Conservation (phyloP, 2,888 invertebrate genomes). For the Drosophila lacicola region DNA sequence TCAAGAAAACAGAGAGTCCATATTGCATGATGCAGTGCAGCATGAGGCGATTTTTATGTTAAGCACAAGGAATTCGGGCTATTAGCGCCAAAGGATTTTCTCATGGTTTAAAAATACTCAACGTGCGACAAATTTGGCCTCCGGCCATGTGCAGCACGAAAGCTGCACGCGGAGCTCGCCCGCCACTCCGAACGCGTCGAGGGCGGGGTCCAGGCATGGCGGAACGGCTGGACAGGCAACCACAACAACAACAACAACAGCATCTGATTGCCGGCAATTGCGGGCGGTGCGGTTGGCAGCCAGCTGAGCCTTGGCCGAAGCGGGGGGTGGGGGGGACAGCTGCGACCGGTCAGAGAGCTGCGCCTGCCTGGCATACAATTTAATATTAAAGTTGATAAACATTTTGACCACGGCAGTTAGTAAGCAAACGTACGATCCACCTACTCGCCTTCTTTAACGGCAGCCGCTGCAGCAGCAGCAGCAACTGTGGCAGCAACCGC, state of each 20-base stretch:
- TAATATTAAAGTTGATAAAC: conserved; percentile 84
- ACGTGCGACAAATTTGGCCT: conserved; percentile 79
- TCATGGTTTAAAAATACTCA: conserved; percentile 84
- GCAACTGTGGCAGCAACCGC: conserved; percentile 66
- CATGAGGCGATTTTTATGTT: conserved; percentile 80
- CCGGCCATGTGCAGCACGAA: conserved; percentile 78
- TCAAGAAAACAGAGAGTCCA: conserved; percentile 41
- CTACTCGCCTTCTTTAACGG: conserved; percentile 83
- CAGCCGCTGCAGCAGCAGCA: conserved; percentile 71
- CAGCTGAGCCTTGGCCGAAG: conserved; percentile 32
- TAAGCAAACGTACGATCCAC: conserved; percentile 85
- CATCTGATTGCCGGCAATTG: conserved; percentile 73
- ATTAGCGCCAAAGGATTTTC: conserved; percentile 85
- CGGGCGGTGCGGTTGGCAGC: conserved; percentile 66
- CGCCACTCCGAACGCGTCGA: conserved; percentile 25
- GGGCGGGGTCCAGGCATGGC: conserved; percentile 33
- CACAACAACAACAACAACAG: conserved; percentile 32
- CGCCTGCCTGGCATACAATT: conserved; percentile 74
- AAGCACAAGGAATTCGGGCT: conserved; percentile 83
- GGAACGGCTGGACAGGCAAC: conserved; percentile 51
- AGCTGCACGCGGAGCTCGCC: conserved; percentile 71
- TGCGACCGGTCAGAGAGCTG: conserved; percentile 53
- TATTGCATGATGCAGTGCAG: conserved; percentile 74
- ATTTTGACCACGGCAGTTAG: conserved; percentile 84
- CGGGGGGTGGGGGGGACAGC: conserved; percentile 32